Evolutionary conservation across 2,113 vertebrate species (phyloP).

Genomic region (Anhinga anhinga): DNA sequence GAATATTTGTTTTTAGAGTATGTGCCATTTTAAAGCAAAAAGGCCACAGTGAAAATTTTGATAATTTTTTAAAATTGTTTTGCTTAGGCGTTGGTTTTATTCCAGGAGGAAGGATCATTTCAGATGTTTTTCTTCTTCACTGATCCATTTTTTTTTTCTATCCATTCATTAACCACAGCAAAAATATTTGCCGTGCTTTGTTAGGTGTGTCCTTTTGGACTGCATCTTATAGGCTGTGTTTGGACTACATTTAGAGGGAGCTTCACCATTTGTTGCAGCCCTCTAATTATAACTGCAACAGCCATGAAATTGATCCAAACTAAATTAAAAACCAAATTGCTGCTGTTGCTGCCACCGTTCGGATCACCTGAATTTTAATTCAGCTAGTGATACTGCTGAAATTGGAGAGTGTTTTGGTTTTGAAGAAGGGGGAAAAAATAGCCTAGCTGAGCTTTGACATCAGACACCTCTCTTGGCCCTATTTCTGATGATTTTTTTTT

Average conservation of each 20-base stretch:
- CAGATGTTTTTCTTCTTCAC: background rate
- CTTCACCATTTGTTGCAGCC: background rate
- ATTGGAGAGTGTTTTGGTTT: background rate
- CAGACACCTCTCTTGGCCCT: background rate
- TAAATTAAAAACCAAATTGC: constrained; percentile 13
- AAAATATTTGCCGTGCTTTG: constrained; percentile 15
- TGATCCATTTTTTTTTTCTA: background rate
- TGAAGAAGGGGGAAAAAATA: background rate
- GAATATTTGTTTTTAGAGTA: background rate
- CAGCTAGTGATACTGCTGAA: background rate
- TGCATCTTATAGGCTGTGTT: background rate
- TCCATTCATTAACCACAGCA: background rate
- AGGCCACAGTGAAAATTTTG: background rate
- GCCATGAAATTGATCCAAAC: constrained; percentile 13
- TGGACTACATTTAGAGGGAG: background rate
- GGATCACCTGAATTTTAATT: background rate
- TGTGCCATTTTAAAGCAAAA: background rate
- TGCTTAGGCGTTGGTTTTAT: background rate
- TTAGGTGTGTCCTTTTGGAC: constrained; percentile 16
- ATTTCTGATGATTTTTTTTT: background rate
- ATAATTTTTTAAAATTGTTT: background rate
- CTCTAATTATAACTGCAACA: constrained; percentile 12
- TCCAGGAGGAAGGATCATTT: background rate
- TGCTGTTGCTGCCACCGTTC: background rate
- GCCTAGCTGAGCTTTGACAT: background rate